Conservation (phyloP, 1,140 invertebrate genomes). For the Drosophila parvula region DNA sequence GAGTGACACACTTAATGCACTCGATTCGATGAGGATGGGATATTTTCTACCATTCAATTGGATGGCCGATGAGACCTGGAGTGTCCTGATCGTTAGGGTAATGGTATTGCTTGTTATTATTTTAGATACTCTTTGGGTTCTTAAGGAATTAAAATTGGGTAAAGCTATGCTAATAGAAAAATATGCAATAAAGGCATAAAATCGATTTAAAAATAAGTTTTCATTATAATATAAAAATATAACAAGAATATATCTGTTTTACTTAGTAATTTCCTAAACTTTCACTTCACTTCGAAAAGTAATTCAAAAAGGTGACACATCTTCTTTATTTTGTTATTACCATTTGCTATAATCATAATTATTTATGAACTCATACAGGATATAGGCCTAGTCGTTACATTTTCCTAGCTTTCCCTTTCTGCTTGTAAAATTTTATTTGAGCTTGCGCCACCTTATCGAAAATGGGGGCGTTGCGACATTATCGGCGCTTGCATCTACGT, state of each 20-base stretch:
- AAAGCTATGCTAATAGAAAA: too few species aligned
- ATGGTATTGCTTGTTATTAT: not conserved
- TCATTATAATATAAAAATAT: too few species aligned
- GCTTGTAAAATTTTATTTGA: conserved; percentile 50
- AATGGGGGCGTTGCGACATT: conserved; percentile 56
- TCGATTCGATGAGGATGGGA: conserved; percentile 1
- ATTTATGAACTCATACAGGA: not conserved
- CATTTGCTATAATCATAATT: not conserved
- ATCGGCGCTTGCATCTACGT: conserved; percentile 71
- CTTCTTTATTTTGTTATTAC: too few species aligned
- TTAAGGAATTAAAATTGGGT: too few species aligned
- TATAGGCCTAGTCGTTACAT: not conserved
- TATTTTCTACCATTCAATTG: conserved; percentile 18
- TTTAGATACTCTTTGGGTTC: not conserved
- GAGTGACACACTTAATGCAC: conserved; percentile 60
- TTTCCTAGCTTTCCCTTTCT: conserved; percentile 4
- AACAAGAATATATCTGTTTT: too few species aligned
- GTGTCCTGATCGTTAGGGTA: conserved; percentile 3
- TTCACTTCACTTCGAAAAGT: too few species aligned
- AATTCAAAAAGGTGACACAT: too few species aligned
- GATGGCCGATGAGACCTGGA: conserved; percentile 12
- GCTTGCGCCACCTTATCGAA: conserved; percentile 56
- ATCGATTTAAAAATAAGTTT: too few species aligned
- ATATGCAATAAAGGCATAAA: too few species aligned
- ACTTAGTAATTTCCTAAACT: too few species aligned